Evolutionary conservation across 2,113 vertebrate species (phyloP).

Genomic region (Crypturellus undulatus): DNA sequence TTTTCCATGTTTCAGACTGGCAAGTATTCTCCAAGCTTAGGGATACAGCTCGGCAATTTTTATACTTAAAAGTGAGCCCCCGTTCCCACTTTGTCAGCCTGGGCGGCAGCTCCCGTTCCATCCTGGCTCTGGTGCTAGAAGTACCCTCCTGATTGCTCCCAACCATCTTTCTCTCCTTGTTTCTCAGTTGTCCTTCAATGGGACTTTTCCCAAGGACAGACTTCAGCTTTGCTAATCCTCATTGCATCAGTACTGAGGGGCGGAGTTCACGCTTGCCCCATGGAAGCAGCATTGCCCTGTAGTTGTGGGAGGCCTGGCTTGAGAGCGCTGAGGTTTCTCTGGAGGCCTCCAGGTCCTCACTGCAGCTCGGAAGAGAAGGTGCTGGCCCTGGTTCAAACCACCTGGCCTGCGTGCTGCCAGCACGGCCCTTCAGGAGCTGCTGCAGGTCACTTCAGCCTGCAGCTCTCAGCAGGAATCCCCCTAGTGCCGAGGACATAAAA

Average conservation of each 20-base stretch:
- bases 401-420: background rate
- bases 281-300: background rate
- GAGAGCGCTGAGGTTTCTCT: accelerated
- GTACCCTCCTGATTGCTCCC: background rate
- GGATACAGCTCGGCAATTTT: background rate
- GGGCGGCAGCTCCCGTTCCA: background rate
- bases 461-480: background rate
- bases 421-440: background rate
- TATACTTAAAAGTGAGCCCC: background rate
- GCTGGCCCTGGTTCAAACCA: background rate
- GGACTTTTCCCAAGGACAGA: background rate
- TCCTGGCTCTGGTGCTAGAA: background rate
- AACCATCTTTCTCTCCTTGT: background rate
- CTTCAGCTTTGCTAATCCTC: background rate
- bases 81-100: background rate
- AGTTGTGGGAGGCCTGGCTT: background rate
- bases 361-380: background rate
- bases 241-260: accelerated
- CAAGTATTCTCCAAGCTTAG: background rate
- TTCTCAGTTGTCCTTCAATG: background rate
- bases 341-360: background rate
- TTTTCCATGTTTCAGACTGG: background rate
- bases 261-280: background rate
- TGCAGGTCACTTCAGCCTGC: background rate
- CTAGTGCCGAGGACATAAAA: background rate